Percentiles rank a stretch among this genome's conserved stretches.
phyloP scores from a whole-genome alignment of 1,140 invertebrate species.

The Pararge aegeria region DNA sequence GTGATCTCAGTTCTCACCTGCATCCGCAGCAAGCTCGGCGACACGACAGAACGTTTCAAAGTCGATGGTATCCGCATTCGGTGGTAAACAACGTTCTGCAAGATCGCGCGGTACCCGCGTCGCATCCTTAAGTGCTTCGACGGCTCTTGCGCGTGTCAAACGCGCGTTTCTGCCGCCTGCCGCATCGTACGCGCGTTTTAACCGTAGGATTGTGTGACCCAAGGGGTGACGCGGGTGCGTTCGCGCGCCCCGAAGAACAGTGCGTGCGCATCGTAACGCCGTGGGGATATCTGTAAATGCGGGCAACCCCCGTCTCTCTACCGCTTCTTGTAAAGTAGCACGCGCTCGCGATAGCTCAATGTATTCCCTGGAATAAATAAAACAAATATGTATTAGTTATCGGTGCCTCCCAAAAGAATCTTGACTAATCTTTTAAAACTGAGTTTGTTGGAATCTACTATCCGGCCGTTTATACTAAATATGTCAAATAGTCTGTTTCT shows the following conservation, averaged over 20 bases:
- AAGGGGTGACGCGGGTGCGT: slow-evolving; percentile 64
- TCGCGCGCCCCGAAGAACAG: slow-evolving; percentile 75
- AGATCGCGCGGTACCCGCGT: slow-evolving; percentile 47
- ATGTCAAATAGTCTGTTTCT: too few relatives aligned
- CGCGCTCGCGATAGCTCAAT: slow-evolving; percentile 83
- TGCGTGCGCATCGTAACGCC: slow-evolving; percentile 82
- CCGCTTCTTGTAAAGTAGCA: slow-evolving; percentile 82
- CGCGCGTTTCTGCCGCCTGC: slow-evolving; percentile 57
- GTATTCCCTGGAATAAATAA: slow-evolving; percentile 80
- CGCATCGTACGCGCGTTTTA: slow-evolving; percentile 70
- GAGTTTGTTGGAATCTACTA: too few relatives aligned
- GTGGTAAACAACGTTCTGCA: slow-evolving; percentile 53
- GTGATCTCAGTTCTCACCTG: slow-evolving; percentile 37
- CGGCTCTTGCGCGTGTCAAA: slow-evolving; percentile 43
- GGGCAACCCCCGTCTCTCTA: slow-evolving; percentile 82
- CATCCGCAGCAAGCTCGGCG: slow-evolving; percentile 78
- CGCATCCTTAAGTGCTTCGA: slow-evolving; percentile 59
- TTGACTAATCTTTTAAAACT: too few relatives aligned
- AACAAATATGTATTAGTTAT: too few relatives aligned
- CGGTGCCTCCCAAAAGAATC: too few relatives aligned
- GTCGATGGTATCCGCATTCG: slow-evolving; percentile 50
- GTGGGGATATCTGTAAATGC: slow-evolving; percentile 82
- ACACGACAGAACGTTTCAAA: slow-evolving; percentile 82
- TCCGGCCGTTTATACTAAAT: too few relatives aligned
- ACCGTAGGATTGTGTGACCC: slow-evolving; percentile 62